Conservation (phyloP, 2,113 vertebrate genomes). For the Ictidomys tridecemlineatus region DNA sequence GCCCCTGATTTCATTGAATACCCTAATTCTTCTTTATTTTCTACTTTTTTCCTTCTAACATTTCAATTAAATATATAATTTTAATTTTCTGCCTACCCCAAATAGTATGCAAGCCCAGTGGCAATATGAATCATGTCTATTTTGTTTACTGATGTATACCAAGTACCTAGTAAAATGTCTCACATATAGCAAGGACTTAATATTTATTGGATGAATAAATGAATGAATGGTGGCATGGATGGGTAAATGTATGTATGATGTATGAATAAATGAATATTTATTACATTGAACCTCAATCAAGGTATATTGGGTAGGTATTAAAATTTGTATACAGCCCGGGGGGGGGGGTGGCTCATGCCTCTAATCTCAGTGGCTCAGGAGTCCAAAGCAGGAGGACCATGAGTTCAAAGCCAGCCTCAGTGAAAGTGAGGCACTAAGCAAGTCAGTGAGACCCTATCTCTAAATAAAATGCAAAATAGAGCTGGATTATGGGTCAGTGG, state of each 20-base stretch:
- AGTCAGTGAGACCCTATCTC: too few relatives aligned
- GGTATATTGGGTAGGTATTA: background rate
- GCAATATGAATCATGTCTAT: background rate
- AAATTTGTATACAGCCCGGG: background rate
- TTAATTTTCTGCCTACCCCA: background rate
- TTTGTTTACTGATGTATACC: background rate
- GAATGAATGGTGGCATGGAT: background rate
- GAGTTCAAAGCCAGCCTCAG: too few relatives aligned
- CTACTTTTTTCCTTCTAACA: background rate
- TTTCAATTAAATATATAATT: background rate
- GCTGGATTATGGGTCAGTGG: too few relatives aligned
- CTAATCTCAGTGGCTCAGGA: too few relatives aligned
- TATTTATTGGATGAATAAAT: background rate
- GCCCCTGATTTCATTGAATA: background rate
- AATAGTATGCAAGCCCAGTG: background rate
- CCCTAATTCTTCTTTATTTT: background rate
- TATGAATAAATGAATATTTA: background rate
- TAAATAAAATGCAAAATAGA: too few relatives aligned
- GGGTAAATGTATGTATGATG: background rate
- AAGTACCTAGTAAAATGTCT: background rate
- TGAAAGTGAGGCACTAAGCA: too few relatives aligned
- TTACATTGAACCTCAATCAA: background rate
- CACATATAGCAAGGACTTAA: background rate
- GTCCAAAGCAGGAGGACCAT: too few relatives aligned
- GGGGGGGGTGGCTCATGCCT: too few relatives aligned